These are phyloP conservation scores for Taeniopygia guttata DNA, from an alignment of 2,797 vertebrate species.

Conservation along the genomic window DNA sequence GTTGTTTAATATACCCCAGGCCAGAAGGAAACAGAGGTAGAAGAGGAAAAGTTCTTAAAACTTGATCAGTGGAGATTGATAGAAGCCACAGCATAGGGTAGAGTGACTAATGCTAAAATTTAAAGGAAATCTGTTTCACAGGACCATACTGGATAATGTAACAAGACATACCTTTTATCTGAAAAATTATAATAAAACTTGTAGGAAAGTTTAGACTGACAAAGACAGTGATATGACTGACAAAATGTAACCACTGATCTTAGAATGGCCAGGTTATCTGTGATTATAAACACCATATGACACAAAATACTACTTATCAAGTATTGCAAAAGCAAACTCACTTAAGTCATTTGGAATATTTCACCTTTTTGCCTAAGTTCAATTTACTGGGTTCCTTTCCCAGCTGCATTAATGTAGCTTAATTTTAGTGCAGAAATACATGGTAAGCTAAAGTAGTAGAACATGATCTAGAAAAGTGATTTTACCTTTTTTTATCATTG, in stretches of 20 bases:
- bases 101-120: neutral
- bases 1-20: neutral
- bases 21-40: neutral
- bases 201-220: neutral
- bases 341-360: neutral
- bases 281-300: neutral
- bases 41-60: constrained; percentile 12
- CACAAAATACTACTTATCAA: neutral
- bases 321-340: neutral
- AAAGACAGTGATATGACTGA: neutral
- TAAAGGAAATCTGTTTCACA: neutral
- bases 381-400: neutral
- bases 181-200: neutral
- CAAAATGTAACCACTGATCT: neutral
- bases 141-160: neutral
- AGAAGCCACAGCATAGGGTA: neutral
- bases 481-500: neutral
- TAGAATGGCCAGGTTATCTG: neutral
- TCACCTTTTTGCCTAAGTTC: neutral
- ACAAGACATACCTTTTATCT: neutral
- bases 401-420: neutral
- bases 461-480: neutral
- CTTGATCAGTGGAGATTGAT: neutral
- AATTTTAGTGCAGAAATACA: neutral
- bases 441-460: neutral